These are phyloP conservation scores for Hydrolagus colliei DNA, from an alignment of 2,797 vertebrate genomes.

Conservation along the genomic window DNA sequence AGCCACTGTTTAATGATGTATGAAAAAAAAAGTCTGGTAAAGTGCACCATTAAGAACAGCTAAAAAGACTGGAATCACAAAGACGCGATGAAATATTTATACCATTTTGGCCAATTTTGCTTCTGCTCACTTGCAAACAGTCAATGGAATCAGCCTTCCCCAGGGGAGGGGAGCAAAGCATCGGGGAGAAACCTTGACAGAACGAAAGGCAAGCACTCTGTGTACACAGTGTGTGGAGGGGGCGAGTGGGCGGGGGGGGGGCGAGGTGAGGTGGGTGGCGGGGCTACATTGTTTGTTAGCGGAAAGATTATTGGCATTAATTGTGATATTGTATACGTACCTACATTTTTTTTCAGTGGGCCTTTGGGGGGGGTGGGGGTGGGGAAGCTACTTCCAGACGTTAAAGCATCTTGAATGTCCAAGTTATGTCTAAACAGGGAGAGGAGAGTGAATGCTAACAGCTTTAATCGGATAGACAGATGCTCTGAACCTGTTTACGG, in stretches of 20 bases:
- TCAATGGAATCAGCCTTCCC: slow-evolving; percentile 37
- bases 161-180: slow-evolving; percentile 33
- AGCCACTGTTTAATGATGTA: slow-evolving; percentile 64
- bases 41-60: slow-evolving; percentile 80
- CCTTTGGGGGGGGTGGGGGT: not conserved
- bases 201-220: slow-evolving; percentile 35
- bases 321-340: not conserved
- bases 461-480: slow-evolving; percentile 14
- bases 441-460: not conserved
- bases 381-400: not conserved
- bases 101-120: slow-evolving; percentile 60
- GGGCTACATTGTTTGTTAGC: not conserved
- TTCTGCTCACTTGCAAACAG: slow-evolving; percentile 52
- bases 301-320: slow-evolving; percentile 27
- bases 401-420: slow-evolving; percentile 22
- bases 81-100: slow-evolving; percentile 79
- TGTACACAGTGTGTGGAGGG: slow-evolving; percentile 21
- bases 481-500: not conserved
- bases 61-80: slow-evolving; percentile 66
- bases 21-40: slow-evolving; percentile 68
- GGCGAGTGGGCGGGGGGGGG: not conserved
- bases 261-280: too few species aligned
- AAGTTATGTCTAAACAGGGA: not conserved
- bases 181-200: slow-evolving; percentile 22
- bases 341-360: not conserved